Conservation (phyloP, 2,113 vertebrate species). For the Xyliphius kryptos region DNA sequence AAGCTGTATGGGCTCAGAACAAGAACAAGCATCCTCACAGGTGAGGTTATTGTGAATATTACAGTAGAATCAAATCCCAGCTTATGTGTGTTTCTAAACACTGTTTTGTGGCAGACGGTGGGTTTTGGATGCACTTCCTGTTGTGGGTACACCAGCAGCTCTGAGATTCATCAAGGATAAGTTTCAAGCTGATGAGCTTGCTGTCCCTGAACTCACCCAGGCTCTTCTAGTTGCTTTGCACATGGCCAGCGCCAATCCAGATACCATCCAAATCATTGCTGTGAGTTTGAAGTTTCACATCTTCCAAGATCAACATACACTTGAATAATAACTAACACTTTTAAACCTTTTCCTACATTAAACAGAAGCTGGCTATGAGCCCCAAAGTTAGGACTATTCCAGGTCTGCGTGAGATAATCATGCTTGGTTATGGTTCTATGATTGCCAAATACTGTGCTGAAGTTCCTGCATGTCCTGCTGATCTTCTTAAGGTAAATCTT, state of each 20-base stretch:
- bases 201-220: constrained; percentile 54
- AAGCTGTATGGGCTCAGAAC: constrained; percentile 56
- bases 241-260: constrained; percentile 57
- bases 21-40: constrained; percentile 44
- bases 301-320: not conserved
- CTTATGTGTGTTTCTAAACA: not conserved
- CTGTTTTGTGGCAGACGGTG: constrained; percentile 54
- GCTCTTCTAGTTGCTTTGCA: constrained; percentile 60
- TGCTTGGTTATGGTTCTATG: constrained; percentile 67
- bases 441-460: constrained; percentile 63
- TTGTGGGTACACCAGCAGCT: constrained; percentile 54
- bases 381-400: constrained; percentile 51
- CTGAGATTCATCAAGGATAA: constrained; percentile 68
- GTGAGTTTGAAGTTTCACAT: constrained; percentile 46
- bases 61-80: not conserved
- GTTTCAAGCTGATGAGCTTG: constrained; percentile 59
- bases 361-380: constrained; percentile 58
- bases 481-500: constrained; percentile 53
- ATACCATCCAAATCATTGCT: constrained; percentile 57
- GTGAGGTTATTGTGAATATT: constrained; percentile 36
- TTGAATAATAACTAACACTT: not conserved
- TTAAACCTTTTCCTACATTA: not conserved
- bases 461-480: constrained; percentile 47
- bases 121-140: constrained; percentile 65
- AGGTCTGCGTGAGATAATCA: constrained; percentile 55